Percentiles rank a stretch among this genome's conserved stretches.
Conservation (phyloP, 1,140 invertebrate genomes). For the Solen grandis region DNA sequence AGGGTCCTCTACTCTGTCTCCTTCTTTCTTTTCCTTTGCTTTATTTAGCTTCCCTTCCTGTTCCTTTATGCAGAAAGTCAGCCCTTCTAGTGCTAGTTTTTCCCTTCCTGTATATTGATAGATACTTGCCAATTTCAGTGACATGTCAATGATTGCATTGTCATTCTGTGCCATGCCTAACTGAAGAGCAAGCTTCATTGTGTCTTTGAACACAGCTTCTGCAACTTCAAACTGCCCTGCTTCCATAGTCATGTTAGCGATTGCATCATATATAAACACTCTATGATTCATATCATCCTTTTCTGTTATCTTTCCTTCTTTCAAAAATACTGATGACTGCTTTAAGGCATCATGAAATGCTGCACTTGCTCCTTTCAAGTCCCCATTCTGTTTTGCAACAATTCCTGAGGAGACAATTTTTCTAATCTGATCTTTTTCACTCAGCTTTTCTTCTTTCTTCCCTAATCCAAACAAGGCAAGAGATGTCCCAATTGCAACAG, state of each 20-base stretch:
- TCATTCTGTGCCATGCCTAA: slow-evolving; percentile 87
- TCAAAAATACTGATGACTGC: slow-evolving; percentile 60
- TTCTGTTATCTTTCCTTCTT: slow-evolving; percentile 63
- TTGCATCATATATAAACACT: slow-evolving; percentile 93
- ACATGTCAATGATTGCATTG: slow-evolving; percentile 89
- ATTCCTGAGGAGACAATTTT: slow-evolving; percentile 58
- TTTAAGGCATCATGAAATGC: slow-evolving; percentile 74
- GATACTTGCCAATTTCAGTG: slow-evolving; percentile 83
- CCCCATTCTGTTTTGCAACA: slow-evolving; percentile 58
- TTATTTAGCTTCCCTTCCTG: slow-evolving; percentile 84
- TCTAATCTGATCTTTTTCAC: slow-evolving; percentile 62
- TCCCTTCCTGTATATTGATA: slow-evolving; percentile 84
- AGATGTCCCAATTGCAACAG: slow-evolving; percentile 11
- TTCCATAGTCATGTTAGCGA: slow-evolving; percentile 94
- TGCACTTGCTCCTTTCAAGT: slow-evolving; percentile 68
- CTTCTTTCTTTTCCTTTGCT: slow-evolving; percentile 74
- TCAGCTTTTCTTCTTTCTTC: slow-evolving; percentile 55
- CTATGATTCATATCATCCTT: slow-evolving; percentile 84
- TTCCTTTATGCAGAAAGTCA: slow-evolving; percentile 88
- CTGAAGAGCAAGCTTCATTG: slow-evolving; percentile 86
- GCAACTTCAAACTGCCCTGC: slow-evolving; percentile 89
- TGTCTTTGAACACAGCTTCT: slow-evolving; percentile 90
- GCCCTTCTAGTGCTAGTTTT: slow-evolving; percentile 87
- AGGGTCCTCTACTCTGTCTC: slow-evolving; percentile 83
- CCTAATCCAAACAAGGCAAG: slow-evolving; percentile 49